Percentiles rank a stretch among this genome's conserved stretches.
Evolutionary conservation across 2,888 invertebrate species (phyloP).

Genomic region (Lithophane semibrunnea): DNA sequence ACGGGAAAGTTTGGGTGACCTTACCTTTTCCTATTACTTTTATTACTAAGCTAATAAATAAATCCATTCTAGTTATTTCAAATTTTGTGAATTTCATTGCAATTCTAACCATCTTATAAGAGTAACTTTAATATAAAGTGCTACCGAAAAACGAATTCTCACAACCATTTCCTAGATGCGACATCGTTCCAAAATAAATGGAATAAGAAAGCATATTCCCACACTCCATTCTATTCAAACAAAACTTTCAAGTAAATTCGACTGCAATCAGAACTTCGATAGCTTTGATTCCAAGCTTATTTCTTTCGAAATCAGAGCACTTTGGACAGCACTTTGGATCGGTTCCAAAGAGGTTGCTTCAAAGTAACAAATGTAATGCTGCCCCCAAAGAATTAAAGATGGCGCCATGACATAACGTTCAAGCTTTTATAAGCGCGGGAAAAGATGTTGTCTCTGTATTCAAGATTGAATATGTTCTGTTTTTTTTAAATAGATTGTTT

Average conservation of each 20-base stretch:
- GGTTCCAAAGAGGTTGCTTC: conserved; percentile 59
- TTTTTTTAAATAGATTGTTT: background rate
- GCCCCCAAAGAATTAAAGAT: conserved; percentile 43
- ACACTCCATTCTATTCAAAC: conserved; percentile 33
- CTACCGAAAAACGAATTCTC: background rate
- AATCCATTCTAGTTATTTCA: too few relatives aligned
- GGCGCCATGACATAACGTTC: conserved; percentile 18
- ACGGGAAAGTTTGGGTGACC: background rate
- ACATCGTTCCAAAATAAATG: conserved; percentile 24
- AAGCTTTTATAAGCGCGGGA: conserved; percentile 14
- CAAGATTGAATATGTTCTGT: background rate
- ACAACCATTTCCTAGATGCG: background rate
- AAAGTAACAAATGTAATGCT: conserved; percentile 49
- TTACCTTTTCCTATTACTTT: background rate
- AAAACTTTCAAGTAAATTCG: conserved; percentile 41
- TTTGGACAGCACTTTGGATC: conserved; percentile 64
- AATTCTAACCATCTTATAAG: background rate
- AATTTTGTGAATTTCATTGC: too few relatives aligned
- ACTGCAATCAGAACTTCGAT: conserved; percentile 47
- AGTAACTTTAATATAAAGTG: background rate
- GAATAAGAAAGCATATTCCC: background rate
- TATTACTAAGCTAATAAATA: background rate
- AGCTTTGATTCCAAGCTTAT: conserved; percentile 45
- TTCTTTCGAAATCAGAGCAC: conserved; percentile 47
- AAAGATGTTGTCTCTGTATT: conserved; percentile 8